A percentile compares a stretch with the other conserved stretches of the same genome.
Conservation (phyloP, 2,888 invertebrate genomes). For the Prosopocoilus inquinatus region DNA sequence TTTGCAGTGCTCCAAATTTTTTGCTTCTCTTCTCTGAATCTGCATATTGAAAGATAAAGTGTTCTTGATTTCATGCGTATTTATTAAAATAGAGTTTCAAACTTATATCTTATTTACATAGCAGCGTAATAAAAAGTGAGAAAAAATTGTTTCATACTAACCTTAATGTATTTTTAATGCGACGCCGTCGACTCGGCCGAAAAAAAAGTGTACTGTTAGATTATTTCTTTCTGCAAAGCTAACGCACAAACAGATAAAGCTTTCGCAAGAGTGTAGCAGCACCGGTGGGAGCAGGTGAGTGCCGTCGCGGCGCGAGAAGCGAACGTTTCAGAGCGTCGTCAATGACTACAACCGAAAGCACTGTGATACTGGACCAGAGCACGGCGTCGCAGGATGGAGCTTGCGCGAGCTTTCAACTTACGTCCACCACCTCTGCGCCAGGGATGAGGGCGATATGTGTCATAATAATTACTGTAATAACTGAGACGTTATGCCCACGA, state of each 20-base stretch:
- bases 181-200: no score
- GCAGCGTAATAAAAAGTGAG: no score
- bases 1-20: no score
- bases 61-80: no score
- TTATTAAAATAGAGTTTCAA: no score
- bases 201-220: no score
- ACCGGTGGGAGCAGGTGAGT: conserved; percentile 2
- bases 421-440: neutral
- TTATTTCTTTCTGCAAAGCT: no score
- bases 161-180: no score
- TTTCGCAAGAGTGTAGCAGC: neutral
- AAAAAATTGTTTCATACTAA: no score
- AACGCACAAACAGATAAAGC: neutral
- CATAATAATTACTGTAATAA: neutral
- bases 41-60: no score
- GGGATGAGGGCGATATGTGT: conserved; percentile 2
- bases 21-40: no score
- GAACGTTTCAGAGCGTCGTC: conserved; percentile 35
- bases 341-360: conserved; percentile 37
- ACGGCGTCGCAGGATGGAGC: conserved; percentile 13
- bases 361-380: conserved; percentile 32
- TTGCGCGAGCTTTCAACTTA: conserved; percentile 13
- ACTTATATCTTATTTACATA: no score
- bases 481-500: neutral
- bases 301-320: conserved; percentile 21